Evolutionary conservation across 2,888 invertebrate genomes (phyloP).

Genomic region (Pterostichus niger): DNA sequence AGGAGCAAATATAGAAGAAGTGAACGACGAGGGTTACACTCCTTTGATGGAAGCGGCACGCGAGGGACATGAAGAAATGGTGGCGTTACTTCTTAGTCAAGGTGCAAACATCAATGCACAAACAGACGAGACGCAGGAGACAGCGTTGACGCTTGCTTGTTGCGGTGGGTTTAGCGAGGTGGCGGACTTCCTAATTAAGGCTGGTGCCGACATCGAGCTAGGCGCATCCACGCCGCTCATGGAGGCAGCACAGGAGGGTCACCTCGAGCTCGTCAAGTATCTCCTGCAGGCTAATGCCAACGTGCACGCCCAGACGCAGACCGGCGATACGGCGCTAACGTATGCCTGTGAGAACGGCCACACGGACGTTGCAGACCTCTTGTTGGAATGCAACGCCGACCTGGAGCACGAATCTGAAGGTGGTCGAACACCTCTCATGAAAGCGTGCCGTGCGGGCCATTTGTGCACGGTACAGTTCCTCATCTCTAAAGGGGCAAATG

Average conservation of each 20-base stretch:
- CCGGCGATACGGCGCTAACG: constrained; percentile 96
- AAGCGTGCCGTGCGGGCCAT: constrained; percentile 98
- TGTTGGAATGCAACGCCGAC: constrained; percentile 94
- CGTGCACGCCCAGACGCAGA: constrained; percentile 96
- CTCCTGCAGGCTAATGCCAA: constrained; percentile 91
- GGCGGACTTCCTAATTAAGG: constrained; percentile 96
- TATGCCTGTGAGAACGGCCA: constrained; percentile 99
- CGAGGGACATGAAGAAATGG: constrained; percentile 99
- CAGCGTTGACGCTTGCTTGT: constrained; percentile 95
- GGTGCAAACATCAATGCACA: constrained; percentile 98
- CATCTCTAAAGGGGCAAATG: constrained; percentile 91
- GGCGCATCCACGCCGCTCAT: constrained; percentile 98
- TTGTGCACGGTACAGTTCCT: constrained; percentile 97
- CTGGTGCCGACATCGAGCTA: constrained; percentile 95
- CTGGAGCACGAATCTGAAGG: constrained; percentile 98
- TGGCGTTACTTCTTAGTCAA: constrained; percentile 93
- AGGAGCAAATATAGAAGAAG: constrained; percentile 99
- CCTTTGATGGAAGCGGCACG: constrained; percentile 99
- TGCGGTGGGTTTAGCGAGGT: constrained; percentile 97
- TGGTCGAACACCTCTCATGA: constrained; percentile 98
- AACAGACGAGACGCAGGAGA: constrained; percentile 99
- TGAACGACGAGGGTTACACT: constrained; percentile 99
- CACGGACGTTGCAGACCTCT: constrained; percentile 96
- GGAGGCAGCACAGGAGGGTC: constrained; percentile 99
- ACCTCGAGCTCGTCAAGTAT: constrained; percentile 94